phyloP scores from a whole-genome alignment of 2,797 vertebrate species.

The Microcaecilia unicolor region DNA sequence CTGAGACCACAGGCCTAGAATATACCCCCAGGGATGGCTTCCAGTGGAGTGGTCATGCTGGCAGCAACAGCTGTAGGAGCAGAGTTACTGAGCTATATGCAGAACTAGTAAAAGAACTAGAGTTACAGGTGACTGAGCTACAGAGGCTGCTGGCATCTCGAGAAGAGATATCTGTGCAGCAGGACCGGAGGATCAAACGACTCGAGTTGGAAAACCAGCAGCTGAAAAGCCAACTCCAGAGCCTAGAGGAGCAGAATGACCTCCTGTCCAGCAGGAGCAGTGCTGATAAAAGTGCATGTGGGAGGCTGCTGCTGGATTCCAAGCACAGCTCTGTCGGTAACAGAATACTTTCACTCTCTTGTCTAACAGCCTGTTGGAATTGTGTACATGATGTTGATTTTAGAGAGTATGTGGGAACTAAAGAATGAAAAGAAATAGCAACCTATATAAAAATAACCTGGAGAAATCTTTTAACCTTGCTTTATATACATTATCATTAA shows the following conservation, averaged over 20 bases:
- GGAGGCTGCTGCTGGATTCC: not conserved
- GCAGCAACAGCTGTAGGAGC: not conserved
- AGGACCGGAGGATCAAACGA: constrained; percentile 11
- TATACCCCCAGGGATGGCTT: not conserved
- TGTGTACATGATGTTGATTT: too few relatives aligned
- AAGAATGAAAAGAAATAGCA: too few relatives aligned
- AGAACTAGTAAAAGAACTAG: constrained; percentile 17
- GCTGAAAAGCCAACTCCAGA: constrained; percentile 8
- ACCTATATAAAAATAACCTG: too few relatives aligned
- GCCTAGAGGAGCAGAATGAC: constrained; percentile 24
- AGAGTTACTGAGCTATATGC: constrained; percentile 11
- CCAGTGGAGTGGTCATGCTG: not conserved
- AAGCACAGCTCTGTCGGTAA: too few relatives aligned
- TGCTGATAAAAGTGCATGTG: not conserved
- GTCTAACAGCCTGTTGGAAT: not conserved
- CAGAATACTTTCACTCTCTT: not conserved
- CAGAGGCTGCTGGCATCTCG: not conserved
- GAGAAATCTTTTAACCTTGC: too few relatives aligned
- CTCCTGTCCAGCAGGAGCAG: not conserved
- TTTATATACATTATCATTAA: too few relatives aligned
- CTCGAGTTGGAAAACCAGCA: constrained; percentile 17
- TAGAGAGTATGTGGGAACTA: too few relatives aligned
- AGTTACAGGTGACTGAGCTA: constrained; percentile 13
- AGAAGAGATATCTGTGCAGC: not conserved
- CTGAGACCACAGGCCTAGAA: not conserved